phyloP scores from a whole-genome alignment of 2,888 invertebrate genomes.

The Megalurothrips usitatus region DNA sequence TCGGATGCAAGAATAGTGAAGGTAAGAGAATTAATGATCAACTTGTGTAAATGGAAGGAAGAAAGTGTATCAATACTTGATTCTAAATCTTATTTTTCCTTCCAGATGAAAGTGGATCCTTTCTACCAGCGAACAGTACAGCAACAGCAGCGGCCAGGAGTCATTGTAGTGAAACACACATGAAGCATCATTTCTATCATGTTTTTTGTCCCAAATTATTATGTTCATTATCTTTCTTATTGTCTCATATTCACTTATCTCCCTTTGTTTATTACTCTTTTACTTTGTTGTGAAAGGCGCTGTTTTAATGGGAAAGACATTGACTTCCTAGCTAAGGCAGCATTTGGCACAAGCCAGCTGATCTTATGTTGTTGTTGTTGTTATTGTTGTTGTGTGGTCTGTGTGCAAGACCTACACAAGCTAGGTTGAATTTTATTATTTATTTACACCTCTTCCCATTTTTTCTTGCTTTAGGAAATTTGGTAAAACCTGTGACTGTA shows the following conservation, averaged over 20 bases:
- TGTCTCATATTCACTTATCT: neutral
- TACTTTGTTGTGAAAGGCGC: neutral
- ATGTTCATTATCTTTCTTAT: neutral
- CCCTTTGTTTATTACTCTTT: conserved; percentile 12
- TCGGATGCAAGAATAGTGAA: conserved; percentile 38
- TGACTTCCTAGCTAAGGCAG: neutral
- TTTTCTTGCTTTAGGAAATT: conserved; percentile 23
- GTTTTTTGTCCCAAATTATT: neutral
- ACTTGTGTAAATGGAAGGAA: neutral
- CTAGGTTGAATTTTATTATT: conserved; percentile 25
- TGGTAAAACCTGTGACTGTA: conserved; percentile 26
- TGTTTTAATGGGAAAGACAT: neutral
- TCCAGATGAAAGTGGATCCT: conserved; percentile 58
- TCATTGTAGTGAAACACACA: conserved; percentile 83
- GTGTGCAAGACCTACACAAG: neutral
- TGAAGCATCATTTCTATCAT: conserved; percentile 40
- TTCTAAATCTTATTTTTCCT: conserved; percentile 39
- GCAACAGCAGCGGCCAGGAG: conserved; percentile 77
- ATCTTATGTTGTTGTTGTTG: conserved; percentile 23
- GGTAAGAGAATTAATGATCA: conserved; percentile 35
- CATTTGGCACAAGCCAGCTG: conserved; percentile 1
- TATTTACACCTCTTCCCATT: conserved; percentile 20
- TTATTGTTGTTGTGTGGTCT: conserved; percentile 20
- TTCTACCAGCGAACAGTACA: conserved; percentile 50
- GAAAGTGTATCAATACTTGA: neutral